A percentile compares a stretch with the other conserved stretches of the same genome.
Evolutionary conservation across 2,113 vertebrate species (phyloP).

Genomic region (Empidonax traillii): DNA sequence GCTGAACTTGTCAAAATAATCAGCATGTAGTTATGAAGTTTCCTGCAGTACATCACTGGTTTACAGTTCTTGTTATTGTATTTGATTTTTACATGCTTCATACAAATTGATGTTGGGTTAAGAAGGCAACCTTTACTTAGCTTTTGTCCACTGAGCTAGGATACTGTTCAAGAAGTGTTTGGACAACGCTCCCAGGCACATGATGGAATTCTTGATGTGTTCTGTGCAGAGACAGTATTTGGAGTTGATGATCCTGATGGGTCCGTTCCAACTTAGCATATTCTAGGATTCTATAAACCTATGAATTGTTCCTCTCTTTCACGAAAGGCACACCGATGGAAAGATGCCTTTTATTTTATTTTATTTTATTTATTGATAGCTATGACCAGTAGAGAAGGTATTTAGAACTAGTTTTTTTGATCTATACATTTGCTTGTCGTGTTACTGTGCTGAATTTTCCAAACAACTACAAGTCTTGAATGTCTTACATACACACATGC

Average conservation of each 20-base stretch:
- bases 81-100: conserved; percentile 20
- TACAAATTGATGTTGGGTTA: background rate
- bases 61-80: conserved; percentile 13
- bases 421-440: background rate
- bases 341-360: background rate
- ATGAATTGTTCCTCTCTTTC: background rate
- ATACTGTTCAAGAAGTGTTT: background rate
- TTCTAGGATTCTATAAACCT: background rate
- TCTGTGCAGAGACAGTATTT: background rate
- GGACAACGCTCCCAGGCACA: background rate
- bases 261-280: background rate
- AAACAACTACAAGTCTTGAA: background rate
- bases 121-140: background rate
- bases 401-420: background rate
- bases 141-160: background rate
- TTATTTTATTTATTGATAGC: background rate
- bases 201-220: background rate
- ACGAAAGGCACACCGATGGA: background rate
- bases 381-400: background rate
- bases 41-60: conserved; percentile 2
- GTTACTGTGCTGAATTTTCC: background rate
- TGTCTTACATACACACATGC: background rate
- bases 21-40: conserved; percentile 13
- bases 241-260: background rate
- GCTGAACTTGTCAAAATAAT: conserved; percentile 76